These are phyloP conservation scores for Atrichornis clamosus DNA, from an alignment of 2,113 vertebrate genomes.

Conservation along the genomic window DNA sequence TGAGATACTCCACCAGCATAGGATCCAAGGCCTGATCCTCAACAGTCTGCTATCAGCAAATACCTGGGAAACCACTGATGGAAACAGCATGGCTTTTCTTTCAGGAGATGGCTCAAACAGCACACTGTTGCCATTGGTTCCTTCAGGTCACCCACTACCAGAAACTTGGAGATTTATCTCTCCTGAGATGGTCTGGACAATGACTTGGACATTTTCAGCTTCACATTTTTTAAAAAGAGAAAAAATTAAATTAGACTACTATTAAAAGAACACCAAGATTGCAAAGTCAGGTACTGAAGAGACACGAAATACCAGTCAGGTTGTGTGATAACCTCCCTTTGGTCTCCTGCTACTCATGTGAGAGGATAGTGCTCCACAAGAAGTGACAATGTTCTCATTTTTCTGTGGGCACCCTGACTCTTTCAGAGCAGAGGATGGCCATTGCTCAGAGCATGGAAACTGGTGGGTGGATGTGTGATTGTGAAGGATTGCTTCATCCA, in stretches of 20 bases:
- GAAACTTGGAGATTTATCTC: not conserved
- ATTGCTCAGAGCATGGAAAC: not conserved
- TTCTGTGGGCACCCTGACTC: not conserved
- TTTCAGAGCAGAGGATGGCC: not conserved
- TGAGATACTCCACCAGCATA: not conserved
- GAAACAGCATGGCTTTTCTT: not conserved
- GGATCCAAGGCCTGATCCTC: not conserved
- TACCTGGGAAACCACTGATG: not conserved
- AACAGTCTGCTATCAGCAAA: not conserved
- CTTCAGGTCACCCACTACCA: not conserved
- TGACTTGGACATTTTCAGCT: not conserved
- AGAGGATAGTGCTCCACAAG: not conserved
- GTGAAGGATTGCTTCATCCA: not conserved
- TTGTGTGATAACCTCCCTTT: not conserved
- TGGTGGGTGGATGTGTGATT: not conserved
- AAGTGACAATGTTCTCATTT: not conserved
- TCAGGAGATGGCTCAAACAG: not conserved
- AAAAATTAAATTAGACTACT: not conserved
- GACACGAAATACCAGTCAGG: not conserved
- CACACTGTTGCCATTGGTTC: fast-evolving
- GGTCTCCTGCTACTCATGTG: not conserved
- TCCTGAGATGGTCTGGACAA: not conserved
- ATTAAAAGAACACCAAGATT: not conserved
- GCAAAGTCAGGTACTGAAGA: not conserved
- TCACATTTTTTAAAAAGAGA: not conserved